Evolutionary conservation across 2,113 vertebrate genomes (phyloP), one percentile per base, ranked within the genome.

Genomic region (Apeltes quadracus): DNA sequence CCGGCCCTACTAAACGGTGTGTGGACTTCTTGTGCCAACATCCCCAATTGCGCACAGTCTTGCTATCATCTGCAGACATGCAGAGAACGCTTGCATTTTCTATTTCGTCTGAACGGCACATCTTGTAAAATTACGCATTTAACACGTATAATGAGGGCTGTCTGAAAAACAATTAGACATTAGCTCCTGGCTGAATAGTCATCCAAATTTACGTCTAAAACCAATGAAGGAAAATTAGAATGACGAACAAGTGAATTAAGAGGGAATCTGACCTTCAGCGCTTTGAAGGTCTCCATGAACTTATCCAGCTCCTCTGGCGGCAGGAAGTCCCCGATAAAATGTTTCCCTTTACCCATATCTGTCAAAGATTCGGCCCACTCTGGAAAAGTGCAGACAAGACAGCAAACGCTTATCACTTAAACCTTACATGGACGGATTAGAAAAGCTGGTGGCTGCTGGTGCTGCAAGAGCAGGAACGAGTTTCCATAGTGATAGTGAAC

Each of bases 271-370:
- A 98, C 98, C 94, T 99, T 99, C 9, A 99, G 78, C 0, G 98
- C 98, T 82, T 98, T 99, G 87, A 99, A 99, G 0, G 98, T 99
- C 90, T 99, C 98, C 98, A 99, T 99, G 88, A 99, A 99, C 48
- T 97, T 99, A 22, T 99, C 98, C 89, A 99, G 92, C 88, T 99
- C 98, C 0, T 99, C 97, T 0, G 97, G 97, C 0, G 98, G 98
- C 39, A 99, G 93, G 72, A 99, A 99, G 78, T 99, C 97, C 2
- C 98, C 98, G 0, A 99, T 99, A 90, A 99, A 99, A 84, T 99
- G 97, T 72, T 99, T 99, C 18, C 98, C 98, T 76, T 97, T 94
- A 11, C 97, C 97, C 98, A 99, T 97, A 87, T 99, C 96, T 0
- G 98, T 99, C 87, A 99, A 93, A 87, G 98, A 96, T 86, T 98